phyloP scores from a whole-genome alignment of 2,113 vertebrate genomes.

The Riparia riparia region DNA sequence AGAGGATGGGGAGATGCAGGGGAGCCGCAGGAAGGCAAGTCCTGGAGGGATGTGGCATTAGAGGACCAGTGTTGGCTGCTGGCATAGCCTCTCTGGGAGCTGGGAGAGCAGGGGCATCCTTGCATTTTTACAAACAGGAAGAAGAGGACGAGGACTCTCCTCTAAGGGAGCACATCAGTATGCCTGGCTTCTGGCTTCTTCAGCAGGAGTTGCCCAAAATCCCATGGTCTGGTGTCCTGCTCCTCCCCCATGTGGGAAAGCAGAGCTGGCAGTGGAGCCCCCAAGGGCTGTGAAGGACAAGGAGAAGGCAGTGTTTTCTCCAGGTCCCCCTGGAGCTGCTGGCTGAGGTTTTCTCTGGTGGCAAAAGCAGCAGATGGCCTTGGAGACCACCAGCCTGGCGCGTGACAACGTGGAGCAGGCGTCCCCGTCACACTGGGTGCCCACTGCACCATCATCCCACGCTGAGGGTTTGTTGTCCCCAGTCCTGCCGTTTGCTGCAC shows the following conservation, averaged over 20 bases:
- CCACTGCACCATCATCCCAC: background rate
- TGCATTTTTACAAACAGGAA: accelerated
- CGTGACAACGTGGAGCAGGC: background rate
- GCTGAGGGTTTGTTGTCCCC: background rate
- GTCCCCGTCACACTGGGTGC: background rate
- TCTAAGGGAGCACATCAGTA: accelerated
- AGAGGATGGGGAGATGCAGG: background rate
- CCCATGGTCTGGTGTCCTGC: background rate
- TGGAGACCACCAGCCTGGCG: background rate
- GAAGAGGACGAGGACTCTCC: accelerated
- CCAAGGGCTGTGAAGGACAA: background rate
- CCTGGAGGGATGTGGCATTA: background rate
- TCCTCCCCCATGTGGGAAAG: background rate
- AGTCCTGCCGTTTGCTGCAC: accelerated
- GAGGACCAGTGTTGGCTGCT: background rate
- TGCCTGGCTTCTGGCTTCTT: background rate
- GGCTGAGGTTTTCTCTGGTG: background rate
- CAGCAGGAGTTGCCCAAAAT: background rate
- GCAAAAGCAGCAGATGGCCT: background rate
- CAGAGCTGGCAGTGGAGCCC: background rate
- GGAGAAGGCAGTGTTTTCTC: background rate
- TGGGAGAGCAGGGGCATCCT: background rate
- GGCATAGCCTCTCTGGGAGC: background rate
- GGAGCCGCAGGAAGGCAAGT: background rate
- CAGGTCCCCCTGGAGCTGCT: background rate